Evolutionary conservation across 2,113 vertebrate species (phyloP).

Genomic region (Macrotis lagotis): DNA sequence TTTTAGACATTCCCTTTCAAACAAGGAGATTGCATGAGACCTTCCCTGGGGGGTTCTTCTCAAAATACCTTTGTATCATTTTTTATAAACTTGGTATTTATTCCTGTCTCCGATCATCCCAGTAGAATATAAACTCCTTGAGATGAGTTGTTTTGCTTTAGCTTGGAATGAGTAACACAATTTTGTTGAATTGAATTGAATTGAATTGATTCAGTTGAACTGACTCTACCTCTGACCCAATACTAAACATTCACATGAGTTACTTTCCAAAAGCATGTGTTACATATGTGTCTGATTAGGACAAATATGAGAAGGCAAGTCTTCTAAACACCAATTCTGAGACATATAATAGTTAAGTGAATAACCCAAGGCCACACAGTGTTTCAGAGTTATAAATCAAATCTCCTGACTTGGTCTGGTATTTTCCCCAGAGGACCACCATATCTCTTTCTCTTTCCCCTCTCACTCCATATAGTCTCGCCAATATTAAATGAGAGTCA

Average conservation of each 20-base stretch:
- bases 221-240: neutral
- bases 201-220: neutral
- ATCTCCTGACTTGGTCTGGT: neutral
- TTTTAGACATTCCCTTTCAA: neutral
- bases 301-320: neutral
- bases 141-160: neutral
- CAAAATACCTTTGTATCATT: neutral
- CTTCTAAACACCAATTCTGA: neutral
- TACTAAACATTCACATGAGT: neutral
- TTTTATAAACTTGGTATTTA: neutral
- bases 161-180: neutral
- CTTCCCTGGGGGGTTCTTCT: neutral
- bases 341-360: neutral
- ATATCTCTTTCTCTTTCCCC: neutral
- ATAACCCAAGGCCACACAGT: neutral
- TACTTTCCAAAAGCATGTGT: neutral
- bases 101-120: neutral
- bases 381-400: neutral
- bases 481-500: neutral
- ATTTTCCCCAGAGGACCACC: neutral
- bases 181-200: neutral
- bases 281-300: neutral
- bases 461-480: neutral
- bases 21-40: neutral
- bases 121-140: neutral